phyloP scores from a whole-genome alignment of 2,888 invertebrate genomes.

The Notodonta ziczac region DNA sequence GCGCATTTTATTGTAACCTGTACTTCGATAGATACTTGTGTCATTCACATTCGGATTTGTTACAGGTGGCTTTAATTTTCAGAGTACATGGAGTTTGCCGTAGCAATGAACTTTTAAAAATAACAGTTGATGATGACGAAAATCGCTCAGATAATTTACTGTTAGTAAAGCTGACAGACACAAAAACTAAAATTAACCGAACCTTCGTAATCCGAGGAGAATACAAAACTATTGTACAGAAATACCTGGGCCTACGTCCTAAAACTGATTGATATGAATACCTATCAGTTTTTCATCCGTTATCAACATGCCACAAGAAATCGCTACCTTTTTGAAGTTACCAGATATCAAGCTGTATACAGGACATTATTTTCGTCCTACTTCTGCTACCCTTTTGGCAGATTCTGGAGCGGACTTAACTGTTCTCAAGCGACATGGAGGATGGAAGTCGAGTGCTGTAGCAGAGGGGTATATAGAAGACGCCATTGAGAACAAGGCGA shows the following conservation, averaged over 20 bases:
- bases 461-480: slow-evolving; percentile 5
- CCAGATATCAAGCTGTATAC: slow-evolving; percentile 22
- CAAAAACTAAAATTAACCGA: slow-evolving; percentile 11
- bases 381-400: slow-evolving; percentile 23
- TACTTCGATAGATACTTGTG: not conserved
- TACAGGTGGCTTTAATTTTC: slow-evolving; percentile 11
- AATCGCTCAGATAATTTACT: slow-evolving; percentile 11
- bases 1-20: slow-evolving; percentile 2
- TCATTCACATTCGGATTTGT: slow-evolving; percentile 1
- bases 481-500: slow-evolving; percentile 7
- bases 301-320: slow-evolving; percentile 10
- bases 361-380: slow-evolving; percentile 25
- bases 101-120: slow-evolving; percentile 9
- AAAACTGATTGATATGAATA: not conserved
- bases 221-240: slow-evolving; percentile 15
- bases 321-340: slow-evolving; percentile 23
- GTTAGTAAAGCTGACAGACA: slow-evolving; percentile 10
- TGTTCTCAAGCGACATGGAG: slow-evolving; percentile 23
- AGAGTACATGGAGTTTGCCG: slow-evolving; percentile 13
- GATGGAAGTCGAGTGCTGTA: slow-evolving; percentile 23
- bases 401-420: slow-evolving; percentile 20
- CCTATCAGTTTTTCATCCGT: slow-evolving; percentile 1
- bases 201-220: slow-evolving; percentile 15
- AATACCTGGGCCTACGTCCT: slow-evolving; percentile 15
- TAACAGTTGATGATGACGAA: slow-evolving; percentile 12